Base-by-base conservation (phyloP, 2,113 vertebrate species). In the Malurus elegans region DNA sequence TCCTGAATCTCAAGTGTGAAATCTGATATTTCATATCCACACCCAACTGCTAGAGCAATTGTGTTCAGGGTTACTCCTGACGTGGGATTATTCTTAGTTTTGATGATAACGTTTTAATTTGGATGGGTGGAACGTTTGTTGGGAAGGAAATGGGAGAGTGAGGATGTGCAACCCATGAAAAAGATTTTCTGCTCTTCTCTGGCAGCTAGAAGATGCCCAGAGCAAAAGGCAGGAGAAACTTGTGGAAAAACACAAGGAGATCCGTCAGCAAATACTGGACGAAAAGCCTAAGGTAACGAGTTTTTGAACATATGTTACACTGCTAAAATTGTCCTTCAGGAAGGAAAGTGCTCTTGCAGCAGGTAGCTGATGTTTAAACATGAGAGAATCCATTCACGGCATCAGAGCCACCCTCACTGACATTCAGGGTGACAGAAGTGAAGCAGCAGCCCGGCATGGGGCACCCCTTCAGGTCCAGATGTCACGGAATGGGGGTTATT, bases 181-280 rank as follows among this genome's bases (percentile, higher is more conserved):
- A 48, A 40, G 18, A 21, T 56, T 44, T 18, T 88, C 70, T 86
- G 23, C 47, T 86, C 4, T 87, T 96, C 94, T 85, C 58, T 96
- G 96, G 11, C 45, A 99, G 99, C 95, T 99, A 98, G 99, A 99
- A 97, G 99, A 99, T 29, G 99, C 99, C 64, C 99, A 99, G 95
- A 98, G 97, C 94, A 99, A 99, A 98, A 98, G 99, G 40, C 99
- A 99, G 75, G 99, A 99, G 96, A 99, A 98, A 82, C 98, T 99
- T 9, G 95, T 98, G 61, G 99, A 99, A 92, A 99, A 99, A 96
- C 99, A 99, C 91, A 99, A 99, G 95, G 99, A 99, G 82, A 98
- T 99, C n/a, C 98, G 98, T n/a, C 99, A 99, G 94, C 99, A 99
- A 94, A 99, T 99, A 92, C 93, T 99, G 97, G 99, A 99, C 60